Evolutionary conservation across 2,113 vertebrate genomes (phyloP), one percentile per base, ranked within the genome.

Genomic region (Menura novaehollandiae): DNA sequence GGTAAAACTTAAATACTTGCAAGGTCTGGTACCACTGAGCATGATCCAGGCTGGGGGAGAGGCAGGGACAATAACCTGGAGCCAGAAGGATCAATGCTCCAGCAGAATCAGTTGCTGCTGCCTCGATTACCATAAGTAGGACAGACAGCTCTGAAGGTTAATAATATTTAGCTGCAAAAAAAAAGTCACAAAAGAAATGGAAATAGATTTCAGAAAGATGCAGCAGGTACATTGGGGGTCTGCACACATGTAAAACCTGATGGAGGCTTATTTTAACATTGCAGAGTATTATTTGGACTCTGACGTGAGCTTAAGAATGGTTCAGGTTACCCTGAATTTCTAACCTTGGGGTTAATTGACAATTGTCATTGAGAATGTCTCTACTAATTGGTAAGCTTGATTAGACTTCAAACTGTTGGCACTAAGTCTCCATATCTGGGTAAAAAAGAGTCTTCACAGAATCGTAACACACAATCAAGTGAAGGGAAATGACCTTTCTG

Each of bases 311-410:
- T 89, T 52, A 85, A 91, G 81, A 84, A 66, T 51, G n/a, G 85
- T 55, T 83, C 39, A 51, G 63, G 85, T 93, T 90, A 88, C 55
- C 59, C 63, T 77, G 85, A 63, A 86, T 93, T 91, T 94, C 88
- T 93, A 39, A 95, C 85, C 92, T 91, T 58, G 85, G 86, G 95
- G 94, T 96, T 96, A 96, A 97, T 95, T 94, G 93, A 90, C 94
- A 96, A 88, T 96, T 96, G 94, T 96, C 81, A 91, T 91, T 49
- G 58, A 89, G 51, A 93, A 88, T 35, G 15, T 79, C 75, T 89
- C 82, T 72, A 69, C 89, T 93, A 96, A 96, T 95, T 90, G 85
- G 67, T 58, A 66, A 90, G 71, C 85, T 96, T 93, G 90, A 96
- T 94, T 90, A 88, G 93, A 83, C 90, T 94, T 75, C 43, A 89